Conservation (phyloP, 2,113 vertebrate species). For the Ifrita kowaldi region DNA sequence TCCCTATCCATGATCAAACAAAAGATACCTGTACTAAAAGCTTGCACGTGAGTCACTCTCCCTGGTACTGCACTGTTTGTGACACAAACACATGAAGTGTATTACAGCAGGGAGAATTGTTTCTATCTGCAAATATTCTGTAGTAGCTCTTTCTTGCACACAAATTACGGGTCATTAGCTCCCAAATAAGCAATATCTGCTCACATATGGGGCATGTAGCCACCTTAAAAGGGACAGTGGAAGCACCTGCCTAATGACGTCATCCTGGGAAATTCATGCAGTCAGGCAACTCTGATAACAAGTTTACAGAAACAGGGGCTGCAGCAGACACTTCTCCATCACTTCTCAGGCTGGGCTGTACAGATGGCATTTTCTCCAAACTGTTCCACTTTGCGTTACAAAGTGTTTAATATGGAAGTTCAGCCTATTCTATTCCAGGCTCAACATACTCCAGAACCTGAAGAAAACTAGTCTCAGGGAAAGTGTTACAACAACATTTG, state of each 20-base stretch:
- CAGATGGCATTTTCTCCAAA: slow-evolving; percentile 14
- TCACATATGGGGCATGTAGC: neutral
- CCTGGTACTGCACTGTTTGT: neutral
- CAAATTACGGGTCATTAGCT: neutral
- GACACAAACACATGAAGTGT: neutral
- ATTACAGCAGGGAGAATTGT: neutral
- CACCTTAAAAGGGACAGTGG: neutral
- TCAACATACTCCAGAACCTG: neutral
- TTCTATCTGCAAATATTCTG: neutral
- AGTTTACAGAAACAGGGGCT: neutral
- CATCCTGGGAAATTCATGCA: neutral
- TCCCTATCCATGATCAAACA: neutral
- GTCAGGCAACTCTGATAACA: neutral
- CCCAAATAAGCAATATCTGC: neutral
- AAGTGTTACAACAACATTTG: neutral
- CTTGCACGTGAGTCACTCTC: neutral
- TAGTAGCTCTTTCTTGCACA: neutral
- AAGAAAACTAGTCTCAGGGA: neutral
- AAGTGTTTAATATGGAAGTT: neutral
- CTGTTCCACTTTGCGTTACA: neutral
- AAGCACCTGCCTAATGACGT: neutral
- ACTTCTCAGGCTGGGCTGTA: neutral
- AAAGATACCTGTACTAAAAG: neutral
- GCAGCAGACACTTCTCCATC: neutral
- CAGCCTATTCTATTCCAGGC: slow-evolving; percentile 18